Percentiles rank a stretch among this genome's conserved stretches.
Conservation (phyloP, 1,140 invertebrate species). For the Cataglyphis hispanica region DNA sequence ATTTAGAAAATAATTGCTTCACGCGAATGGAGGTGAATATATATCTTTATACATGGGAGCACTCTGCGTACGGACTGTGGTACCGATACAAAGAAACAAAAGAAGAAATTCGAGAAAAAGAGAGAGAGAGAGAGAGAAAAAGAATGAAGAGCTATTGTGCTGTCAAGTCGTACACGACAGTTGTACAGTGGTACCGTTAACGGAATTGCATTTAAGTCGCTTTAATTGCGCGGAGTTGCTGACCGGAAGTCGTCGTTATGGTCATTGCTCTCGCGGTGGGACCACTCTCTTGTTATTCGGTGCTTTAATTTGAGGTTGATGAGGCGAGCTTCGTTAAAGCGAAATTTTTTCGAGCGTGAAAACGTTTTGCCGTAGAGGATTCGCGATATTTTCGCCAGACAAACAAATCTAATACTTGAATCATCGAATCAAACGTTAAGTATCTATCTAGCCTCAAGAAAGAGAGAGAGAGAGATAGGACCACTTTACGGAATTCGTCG, state of each 20-base stretch:
- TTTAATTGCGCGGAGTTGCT: constrained; percentile 76
- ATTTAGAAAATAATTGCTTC: constrained; percentile 27
- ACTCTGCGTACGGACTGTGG: constrained; percentile 5
- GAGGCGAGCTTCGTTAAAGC: neutral
- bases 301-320: constrained; percentile 28
- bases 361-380: constrained; percentile 35
- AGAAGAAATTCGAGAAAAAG: constrained; percentile 28
- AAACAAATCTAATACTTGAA: constrained; percentile 55
- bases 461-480: neutral
- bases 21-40: neutral
- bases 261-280: constrained; percentile 65
- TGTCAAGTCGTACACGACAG: constrained; percentile 73
- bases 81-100: constrained; percentile 61
- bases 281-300: constrained; percentile 31
- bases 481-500: constrained; percentile 74
- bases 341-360: constrained; percentile 4
- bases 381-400: constrained; percentile 50
- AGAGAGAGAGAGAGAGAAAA: constrained; percentile 18
- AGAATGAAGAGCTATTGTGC: constrained; percentile 66
- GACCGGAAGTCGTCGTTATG: constrained; percentile 77
- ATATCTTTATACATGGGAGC: neutral
- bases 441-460: constrained; percentile 29
- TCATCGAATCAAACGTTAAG: constrained; percentile 55
- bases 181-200: constrained; percentile 72
- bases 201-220: constrained; percentile 73